These are phyloP conservation scores for Neodon shergylaensis DNA, from an alignment of 2,113 vertebrate genomes.

Conservation along the genomic window DNA sequence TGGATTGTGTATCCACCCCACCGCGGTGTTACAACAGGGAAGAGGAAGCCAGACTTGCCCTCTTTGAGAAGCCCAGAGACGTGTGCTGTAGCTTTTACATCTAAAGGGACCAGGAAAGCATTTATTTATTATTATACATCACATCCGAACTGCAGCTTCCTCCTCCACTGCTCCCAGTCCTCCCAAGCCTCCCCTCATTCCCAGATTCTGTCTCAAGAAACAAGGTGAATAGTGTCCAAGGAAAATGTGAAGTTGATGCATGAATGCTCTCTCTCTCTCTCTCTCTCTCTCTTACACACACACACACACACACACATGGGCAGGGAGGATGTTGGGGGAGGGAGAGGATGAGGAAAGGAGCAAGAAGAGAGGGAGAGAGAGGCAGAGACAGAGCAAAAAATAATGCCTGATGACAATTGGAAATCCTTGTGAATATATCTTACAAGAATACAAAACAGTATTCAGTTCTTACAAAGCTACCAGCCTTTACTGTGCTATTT, in stretches of 20 bases:
- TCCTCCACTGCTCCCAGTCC: too few relatives aligned
- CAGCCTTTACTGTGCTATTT: neutral
- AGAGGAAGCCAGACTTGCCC: neutral
- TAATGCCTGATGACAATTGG: neutral
- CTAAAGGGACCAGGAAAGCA: conserved; percentile 5
- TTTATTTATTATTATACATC: neutral
- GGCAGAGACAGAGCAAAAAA: neutral
- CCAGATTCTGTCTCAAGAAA: neutral
- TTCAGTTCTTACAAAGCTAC: neutral
- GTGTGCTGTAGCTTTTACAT: neutral
- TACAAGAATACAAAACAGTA: neutral
- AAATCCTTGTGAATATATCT: neutral
- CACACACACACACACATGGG: neutral
- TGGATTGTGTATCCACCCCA: neutral
- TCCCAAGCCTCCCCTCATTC: too few relatives aligned
- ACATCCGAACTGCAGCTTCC: too few relatives aligned
- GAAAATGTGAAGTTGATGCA: neutral
- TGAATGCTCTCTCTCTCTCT: too few relatives aligned
- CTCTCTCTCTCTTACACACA: neutral
- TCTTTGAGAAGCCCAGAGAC: neutral
- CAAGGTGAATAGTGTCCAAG: neutral
- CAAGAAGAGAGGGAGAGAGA: neutral
- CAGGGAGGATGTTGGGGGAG: too few relatives aligned
- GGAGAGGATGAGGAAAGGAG: neutral
- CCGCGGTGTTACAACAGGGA: neutral